A percentile compares a stretch with the other conserved stretches of the same genome.
These are phyloP conservation scores for Hippocampus abdominalis DNA, from an alignment of 2,113 vertebrate genomes.

Conservation along the genomic window DNA sequence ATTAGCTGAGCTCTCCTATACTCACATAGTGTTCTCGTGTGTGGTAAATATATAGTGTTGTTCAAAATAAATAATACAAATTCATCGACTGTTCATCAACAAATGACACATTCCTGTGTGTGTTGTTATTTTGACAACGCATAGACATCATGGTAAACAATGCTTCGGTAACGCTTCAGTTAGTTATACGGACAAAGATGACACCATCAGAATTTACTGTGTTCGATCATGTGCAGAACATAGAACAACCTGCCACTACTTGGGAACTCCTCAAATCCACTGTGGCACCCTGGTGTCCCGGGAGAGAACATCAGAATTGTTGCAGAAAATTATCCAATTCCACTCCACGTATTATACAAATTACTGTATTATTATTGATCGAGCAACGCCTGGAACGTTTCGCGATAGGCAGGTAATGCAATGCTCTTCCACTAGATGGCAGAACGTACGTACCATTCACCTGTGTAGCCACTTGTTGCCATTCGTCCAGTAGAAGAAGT, in stretches of 20 bases:
- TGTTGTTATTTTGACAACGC: not conserved
- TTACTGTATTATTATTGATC: too few species aligned
- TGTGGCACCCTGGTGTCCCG: too few species aligned
- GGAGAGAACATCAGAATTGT: too few species aligned
- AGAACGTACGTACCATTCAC: too few species aligned
- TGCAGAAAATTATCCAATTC: too few species aligned
- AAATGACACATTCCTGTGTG: not conserved
- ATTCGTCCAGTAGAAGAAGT: too few species aligned
- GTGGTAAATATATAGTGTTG: not conserved
- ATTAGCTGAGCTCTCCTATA: not conserved
- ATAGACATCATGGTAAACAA: not conserved
- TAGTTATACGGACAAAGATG: conserved; percentile 18
- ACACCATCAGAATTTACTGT: not conserved
- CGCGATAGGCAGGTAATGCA: too few species aligned
- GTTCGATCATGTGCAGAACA: not conserved
- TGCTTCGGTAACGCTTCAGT: not conserved
- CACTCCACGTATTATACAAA: too few species aligned
- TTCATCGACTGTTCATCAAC: not conserved
- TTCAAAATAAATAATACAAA: not conserved
- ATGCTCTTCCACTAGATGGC: too few species aligned
- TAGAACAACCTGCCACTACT: conserved; percentile 1
- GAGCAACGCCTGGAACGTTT: too few species aligned
- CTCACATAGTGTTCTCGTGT: not conserved
- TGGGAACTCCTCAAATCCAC: conserved; percentile 44
- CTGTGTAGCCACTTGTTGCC: too few species aligned